Evolutionary conservation across 2,888 invertebrate species (phyloP).

Genomic region (Cabera pusaria): DNA sequence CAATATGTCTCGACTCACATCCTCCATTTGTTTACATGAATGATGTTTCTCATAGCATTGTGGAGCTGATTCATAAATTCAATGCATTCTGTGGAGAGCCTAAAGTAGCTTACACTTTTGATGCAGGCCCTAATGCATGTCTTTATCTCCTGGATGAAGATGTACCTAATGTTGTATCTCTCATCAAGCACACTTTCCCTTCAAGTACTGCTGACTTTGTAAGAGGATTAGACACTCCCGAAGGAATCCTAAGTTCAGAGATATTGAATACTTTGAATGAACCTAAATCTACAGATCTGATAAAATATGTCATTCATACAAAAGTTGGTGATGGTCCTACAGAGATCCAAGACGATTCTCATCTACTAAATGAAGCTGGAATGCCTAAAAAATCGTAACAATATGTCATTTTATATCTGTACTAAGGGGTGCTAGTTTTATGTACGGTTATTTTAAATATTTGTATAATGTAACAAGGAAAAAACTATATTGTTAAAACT

Average conservation of each 20-base stretch:
- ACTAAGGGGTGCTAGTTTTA: no score
- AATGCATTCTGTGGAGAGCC: conserved; percentile 87
- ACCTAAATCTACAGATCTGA: conserved; percentile 74
- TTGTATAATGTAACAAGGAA: conserved; percentile 33
- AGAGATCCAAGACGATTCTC: conserved; percentile 61
- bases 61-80: conserved; percentile 91
- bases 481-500: conserved; percentile 34
- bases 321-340: conserved; percentile 92
- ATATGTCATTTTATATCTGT: conserved; percentile 6
- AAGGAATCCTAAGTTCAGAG: conserved; percentile 35
- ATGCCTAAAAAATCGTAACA: conserved; percentile 40
- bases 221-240: conserved; percentile 48
- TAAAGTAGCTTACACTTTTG: conserved; percentile 97
- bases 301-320: conserved; percentile 93
- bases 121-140: conserved; percentile 99
- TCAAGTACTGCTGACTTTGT: conserved; percentile 66
- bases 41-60: conserved; percentile 91
- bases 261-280: conserved; percentile 52
- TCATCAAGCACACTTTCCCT: conserved; percentile 90
- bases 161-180: conserved; percentile 86
- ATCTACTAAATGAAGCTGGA: conserved; percentile 59
- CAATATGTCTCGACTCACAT: conserved; percentile 95
- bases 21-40: conserved; percentile 98
- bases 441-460: not conserved
- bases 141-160: conserved; percentile 91